phyloP scores from a whole-genome alignment of 92 coral and sea anemone species.

The Umimayanthus kanabou region DNA sequence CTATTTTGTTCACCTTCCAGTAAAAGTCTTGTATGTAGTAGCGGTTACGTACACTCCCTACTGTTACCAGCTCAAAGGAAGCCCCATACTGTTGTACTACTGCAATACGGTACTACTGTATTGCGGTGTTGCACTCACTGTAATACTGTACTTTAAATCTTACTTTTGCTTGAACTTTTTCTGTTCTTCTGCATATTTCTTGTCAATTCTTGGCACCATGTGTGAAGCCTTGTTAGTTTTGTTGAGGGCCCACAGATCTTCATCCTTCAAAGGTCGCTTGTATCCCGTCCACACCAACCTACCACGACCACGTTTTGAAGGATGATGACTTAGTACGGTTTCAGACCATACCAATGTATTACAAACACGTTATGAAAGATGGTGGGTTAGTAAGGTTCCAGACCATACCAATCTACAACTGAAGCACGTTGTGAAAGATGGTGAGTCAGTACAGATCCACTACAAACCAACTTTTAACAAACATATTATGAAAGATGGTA shows the following conservation, averaged over 20 bases:
- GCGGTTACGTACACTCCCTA: too few species aligned
- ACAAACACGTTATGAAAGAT: not conserved
- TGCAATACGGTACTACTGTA: too few species aligned
- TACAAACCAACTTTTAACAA: not conserved
- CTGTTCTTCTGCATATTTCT: conserved; percentile 52
- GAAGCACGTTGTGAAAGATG: not conserved
- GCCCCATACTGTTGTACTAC: too few species aligned
- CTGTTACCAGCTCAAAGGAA: too few species aligned
- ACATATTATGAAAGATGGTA: too few species aligned
- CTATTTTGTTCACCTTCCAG: too few species aligned
- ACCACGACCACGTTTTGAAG: not conserved
- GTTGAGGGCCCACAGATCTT: conserved; percentile 68
- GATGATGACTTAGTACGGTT: not conserved
- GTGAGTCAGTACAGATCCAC: not conserved
- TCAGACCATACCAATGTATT: conserved; percentile 45
- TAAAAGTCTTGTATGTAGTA: too few species aligned
- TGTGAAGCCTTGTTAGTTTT: conserved; percentile 45
- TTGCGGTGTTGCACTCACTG: too few species aligned
- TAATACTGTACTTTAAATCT: not conserved
- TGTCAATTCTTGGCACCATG: conserved; percentile 49
- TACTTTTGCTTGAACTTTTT: conserved; percentile 11
- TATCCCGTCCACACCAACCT: conserved; percentile 66
- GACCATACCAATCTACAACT: not conserved
- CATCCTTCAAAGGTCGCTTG: conserved; percentile 59
- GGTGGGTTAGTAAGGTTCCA: not conserved